A percentile compares a stretch with the other conserved stretches of the same genome.
Evolutionary conservation across 2,888 invertebrate species (phyloP).

Genomic region (Vesta saturnalis): DNA sequence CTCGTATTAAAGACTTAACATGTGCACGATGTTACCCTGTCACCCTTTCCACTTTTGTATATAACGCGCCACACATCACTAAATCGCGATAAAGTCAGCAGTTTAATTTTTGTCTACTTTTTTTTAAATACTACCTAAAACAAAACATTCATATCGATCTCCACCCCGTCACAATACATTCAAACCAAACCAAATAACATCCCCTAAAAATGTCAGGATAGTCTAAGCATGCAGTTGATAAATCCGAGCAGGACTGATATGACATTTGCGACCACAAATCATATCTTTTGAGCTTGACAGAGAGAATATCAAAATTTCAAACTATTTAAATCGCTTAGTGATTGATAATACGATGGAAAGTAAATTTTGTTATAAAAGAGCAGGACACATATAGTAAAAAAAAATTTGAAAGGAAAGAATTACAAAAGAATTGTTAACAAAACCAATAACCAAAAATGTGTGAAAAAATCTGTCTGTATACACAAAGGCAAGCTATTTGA

Average conservation of each 20-base stretch:
- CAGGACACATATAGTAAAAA: too few relatives aligned
- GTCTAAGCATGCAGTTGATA: constrained; percentile 53
- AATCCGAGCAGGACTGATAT: constrained; percentile 50
- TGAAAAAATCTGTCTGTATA: constrained; percentile 52
- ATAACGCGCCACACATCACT: constrained; percentile 19
- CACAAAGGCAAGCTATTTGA: constrained; percentile 49
- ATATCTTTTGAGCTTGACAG: constrained; percentile 55
- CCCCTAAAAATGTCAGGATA: constrained; percentile 54
- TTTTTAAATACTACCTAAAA: not conserved
- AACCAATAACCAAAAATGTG: constrained; percentile 48
- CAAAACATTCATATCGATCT: constrained; percentile 38
- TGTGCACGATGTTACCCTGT: constrained; percentile 42
- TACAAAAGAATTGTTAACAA: constrained; percentile 30
- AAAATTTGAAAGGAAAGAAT: not conserved
- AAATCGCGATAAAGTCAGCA: constrained; percentile 18
- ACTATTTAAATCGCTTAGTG: constrained; percentile 8
- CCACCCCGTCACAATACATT: constrained; percentile 42
- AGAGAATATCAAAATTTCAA: constrained; percentile 52
- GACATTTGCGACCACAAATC: constrained; percentile 58
- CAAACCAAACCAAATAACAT: constrained; percentile 46
- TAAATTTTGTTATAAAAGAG: not conserved
- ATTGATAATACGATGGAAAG: not conserved
- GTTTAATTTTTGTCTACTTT: not conserved
- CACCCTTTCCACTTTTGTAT: constrained; percentile 24
- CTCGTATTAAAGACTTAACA: constrained; percentile 49